phyloP scores from a whole-genome alignment of 2,888 invertebrate genomes.

The Tetropium fuscum region DNA sequence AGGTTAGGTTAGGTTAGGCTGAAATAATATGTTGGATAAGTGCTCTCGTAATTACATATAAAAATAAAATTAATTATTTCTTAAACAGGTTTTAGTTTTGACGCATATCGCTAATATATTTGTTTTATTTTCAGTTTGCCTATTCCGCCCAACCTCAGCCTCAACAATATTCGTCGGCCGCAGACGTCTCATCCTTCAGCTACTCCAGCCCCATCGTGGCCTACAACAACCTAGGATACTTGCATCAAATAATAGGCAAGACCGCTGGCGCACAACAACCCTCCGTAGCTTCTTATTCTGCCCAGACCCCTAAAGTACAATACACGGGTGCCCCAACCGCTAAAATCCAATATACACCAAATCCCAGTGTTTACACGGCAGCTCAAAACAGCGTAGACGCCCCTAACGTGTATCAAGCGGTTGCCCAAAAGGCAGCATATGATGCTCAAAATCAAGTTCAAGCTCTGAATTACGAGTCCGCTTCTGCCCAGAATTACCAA shows the following conservation, averaged over 20 bases:
- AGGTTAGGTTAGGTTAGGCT: neutral
- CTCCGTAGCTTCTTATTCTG: constrained; percentile 37
- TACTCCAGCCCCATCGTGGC: constrained; percentile 62
- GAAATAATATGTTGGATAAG: too few relatives aligned
- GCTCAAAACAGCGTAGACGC: constrained; percentile 33
- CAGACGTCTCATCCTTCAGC: constrained; percentile 62
- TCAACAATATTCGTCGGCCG: constrained; percentile 59
- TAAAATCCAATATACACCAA: constrained; percentile 35
- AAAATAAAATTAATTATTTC: too few relatives aligned
- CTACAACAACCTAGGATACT: constrained; percentile 60
- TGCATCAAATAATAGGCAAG: constrained; percentile 57
- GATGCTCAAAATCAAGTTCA: constrained; percentile 33
- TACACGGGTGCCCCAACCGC: constrained; percentile 34
- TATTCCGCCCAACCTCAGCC: constrained; percentile 40
- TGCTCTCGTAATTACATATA: too few relatives aligned
- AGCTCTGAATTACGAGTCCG: constrained; percentile 20
- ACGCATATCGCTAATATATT: too few relatives aligned
- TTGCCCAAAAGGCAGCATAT: constrained; percentile 38
- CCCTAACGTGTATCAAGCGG: constrained; percentile 33
- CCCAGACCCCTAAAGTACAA: constrained; percentile 33
- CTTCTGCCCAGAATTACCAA: constrained; percentile 27
- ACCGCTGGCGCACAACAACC: constrained; percentile 37
- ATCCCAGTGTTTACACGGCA: constrained; percentile 19
- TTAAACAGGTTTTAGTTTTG: too few relatives aligned
- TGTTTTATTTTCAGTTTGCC: constrained; percentile 41